Evolutionary conservation across 2,888 invertebrate species (phyloP), one percentile per base, ranked within the genome.

Genomic region (Ochropleura plecta): DNA sequence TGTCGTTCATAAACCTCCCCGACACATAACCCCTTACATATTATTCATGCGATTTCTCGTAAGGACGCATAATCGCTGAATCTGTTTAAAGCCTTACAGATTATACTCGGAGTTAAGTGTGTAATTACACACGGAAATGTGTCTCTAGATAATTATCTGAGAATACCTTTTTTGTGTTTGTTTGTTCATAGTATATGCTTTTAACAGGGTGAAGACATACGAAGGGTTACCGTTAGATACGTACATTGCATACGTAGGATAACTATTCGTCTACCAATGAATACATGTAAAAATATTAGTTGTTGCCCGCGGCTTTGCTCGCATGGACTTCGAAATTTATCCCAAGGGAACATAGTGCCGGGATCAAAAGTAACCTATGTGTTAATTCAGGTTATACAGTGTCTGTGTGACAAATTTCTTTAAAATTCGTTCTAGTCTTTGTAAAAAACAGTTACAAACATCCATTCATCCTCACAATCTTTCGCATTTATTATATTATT

Each of bases 81-180:
- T 84, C 77, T 84, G 81, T 59, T 84, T 62, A 73, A 62, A 53
- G 85, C 85, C 73, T 84, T 65, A 84, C 44, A 62, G 65, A 71
- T 76, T 73, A 73, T 68, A 66, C 67, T 64, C 48, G 6, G n/a
- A 70, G 60, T 49, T 69, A 49, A 82, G 84, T 73, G 64, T 82
- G 82, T 82, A 82, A 82, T 82, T 84, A 84, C 82, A 82, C 51
- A 62, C 84, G 48, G 48, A 73, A 67, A 70, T 65, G 70, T 84
- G 81, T 77, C 81, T 70, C 67, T 53, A 20, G 57, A 84, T 77
- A 77, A 81, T 77, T 84, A 77, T 70, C 67, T 44, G 57, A 81
- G 85, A 77, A 81, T 51, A 81, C 82, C 84, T 81, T 82, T 84
- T 82, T 82, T 81, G 53, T 81, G 85, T 84, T 68, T 84, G 64